Base-by-base conservation (phyloP, 2,113 vertebrate genomes). In the Psittacara wagleri region DNA sequence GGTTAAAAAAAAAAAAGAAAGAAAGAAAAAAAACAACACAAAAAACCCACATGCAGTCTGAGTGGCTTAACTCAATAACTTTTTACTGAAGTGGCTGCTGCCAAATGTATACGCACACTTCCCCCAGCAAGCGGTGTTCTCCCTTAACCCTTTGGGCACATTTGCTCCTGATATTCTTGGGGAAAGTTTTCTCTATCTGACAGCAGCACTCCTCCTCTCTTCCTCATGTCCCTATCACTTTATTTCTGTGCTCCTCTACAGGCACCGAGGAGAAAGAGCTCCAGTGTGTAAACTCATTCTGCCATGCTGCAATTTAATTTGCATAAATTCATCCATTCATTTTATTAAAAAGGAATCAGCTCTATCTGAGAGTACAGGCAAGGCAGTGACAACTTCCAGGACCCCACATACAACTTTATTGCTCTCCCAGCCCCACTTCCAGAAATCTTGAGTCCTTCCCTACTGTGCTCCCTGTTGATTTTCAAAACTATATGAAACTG, bases 71-170 rank as follows among this genome's bases (percentile, higher is more conserved):
- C 89, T 95, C 95, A 95, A 18, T 94, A 94, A 96, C 91, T 61
- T 95, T 96, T 95, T 95, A 94, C 96, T 90, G 91, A 93, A 86
- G 87, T 66, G 64, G 54, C 84, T 92, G 90, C 88, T 97, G 94
- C 83, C 95, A 97, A 96, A 95, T 92, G 83, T 79, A 92, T 90
- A 94, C 1, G 79, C 52, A 92, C 77, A 88, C 91, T 95, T 95
- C 92, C 83, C 63, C 73, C 87, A 54, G 82, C 87, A 78, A 93
- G 89, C 5, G 5, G 88, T 89, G 88, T 37, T 96, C 94, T 95
- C 94, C 83, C 62, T 97, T 96, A 97, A 96, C 92, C 94, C 94
- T 95, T 94, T 66, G 82, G 82, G 67, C 73, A 87, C 92, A 66
- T 43, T 89, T 62, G 2, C 24, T 88, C 55, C 73, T 93, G 33